phyloP scores from a whole-genome alignment of 2,113 vertebrate species.

The Gambusia affinis region DNA sequence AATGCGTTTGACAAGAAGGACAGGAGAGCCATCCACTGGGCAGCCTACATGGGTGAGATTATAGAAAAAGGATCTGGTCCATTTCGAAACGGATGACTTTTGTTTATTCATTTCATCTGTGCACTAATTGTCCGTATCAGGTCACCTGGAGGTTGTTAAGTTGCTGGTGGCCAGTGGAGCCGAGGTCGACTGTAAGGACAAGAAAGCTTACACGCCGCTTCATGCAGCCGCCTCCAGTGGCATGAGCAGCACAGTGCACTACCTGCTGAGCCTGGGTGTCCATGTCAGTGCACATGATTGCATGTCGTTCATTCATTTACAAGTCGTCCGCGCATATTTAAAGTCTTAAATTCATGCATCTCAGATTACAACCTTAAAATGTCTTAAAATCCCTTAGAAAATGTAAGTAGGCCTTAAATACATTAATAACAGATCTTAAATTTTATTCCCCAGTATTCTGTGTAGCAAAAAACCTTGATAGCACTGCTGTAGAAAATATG shows the following conservation, averaged over 20 bases:
- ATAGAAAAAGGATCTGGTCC: background rate
- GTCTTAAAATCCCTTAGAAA: no score
- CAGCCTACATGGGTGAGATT: conserved; percentile 94
- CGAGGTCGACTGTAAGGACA: conserved; percentile 97
- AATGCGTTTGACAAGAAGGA: conserved; percentile 99
- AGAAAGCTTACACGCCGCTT: conserved; percentile 94
- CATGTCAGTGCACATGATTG: conserved; percentile 82
- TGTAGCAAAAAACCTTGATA: no score
- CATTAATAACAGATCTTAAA: no score
- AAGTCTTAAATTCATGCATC: no score
- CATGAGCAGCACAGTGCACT: conserved; percentile 95
- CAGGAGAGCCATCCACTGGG: conserved; percentile 96
- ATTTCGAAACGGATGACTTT: background rate
- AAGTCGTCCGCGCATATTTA: no score
- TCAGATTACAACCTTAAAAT: no score
- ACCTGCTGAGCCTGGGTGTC: conserved; percentile 92
- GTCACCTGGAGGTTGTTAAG: conserved; percentile 96
- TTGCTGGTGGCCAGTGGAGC: conserved; percentile 91
- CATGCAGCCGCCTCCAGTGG: conserved; percentile 96
- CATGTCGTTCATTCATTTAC: background rate
- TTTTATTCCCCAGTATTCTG: no score
- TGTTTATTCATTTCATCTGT: background rate
- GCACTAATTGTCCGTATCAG: conserved; percentile 65
- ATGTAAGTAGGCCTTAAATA: no score
- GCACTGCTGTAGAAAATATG: no score